phyloP scores from a whole-genome alignment of 2,113 vertebrate genomes.

The Ranitomeya imitator region DNA sequence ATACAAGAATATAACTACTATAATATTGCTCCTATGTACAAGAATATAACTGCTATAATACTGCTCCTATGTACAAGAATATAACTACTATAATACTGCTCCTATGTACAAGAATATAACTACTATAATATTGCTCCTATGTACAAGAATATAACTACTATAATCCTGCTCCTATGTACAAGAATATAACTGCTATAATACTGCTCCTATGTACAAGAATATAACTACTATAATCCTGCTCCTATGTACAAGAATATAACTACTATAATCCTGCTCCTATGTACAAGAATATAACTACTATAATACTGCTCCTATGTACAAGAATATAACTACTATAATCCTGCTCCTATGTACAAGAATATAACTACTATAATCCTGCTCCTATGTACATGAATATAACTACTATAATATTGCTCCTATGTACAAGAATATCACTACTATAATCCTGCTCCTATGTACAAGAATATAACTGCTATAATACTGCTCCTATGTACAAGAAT shows the following conservation, averaged over 20 bases:
- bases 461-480: slow-evolving; percentile 1
- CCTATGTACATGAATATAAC: neutral
- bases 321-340: slow-evolving; percentile 2
- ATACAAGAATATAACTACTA: neutral
- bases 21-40: too few species aligned
- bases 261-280: neutral
- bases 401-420: slow-evolving; percentile 1
- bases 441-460: neutral
- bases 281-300: neutral
- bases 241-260: neutral
- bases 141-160: too few species aligned
- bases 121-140: too few species aligned
- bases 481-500: neutral
- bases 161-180: too few species aligned
- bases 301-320: neutral
- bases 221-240: too few species aligned
- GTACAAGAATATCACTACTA: neutral
- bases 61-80: too few species aligned
- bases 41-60: too few species aligned
- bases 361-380: neutral
- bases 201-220: too few species aligned
- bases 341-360: neutral
- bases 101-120: too few species aligned
- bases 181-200: too few species aligned
- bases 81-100: too few species aligned